phyloP scores from a whole-genome alignment of 64 coral and sea anemone species.

The Porites australiensis region DNA sequence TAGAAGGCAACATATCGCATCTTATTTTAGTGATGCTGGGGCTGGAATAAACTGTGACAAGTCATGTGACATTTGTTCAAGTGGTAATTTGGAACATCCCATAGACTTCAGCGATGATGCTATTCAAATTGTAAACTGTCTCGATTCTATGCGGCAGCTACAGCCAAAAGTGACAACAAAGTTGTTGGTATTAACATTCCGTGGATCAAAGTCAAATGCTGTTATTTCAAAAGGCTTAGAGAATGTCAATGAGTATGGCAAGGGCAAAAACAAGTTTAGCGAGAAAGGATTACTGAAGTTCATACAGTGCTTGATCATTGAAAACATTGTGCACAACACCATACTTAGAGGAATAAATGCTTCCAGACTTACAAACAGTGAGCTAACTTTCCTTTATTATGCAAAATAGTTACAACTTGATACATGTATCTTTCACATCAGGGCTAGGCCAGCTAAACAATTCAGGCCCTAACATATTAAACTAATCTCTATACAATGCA shows the following conservation, averaged over 20 bases:
- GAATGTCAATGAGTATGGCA: not conserved
- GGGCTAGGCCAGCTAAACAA: too few relatives aligned
- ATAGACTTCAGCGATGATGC: conserved; percentile 32
- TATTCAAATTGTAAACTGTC: conserved; percentile 34
- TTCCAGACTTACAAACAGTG: conserved; percentile 7
- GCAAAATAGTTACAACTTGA: too few relatives aligned
- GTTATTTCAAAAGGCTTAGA: conserved; percentile 28
- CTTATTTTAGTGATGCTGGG: not conserved
- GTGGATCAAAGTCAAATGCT: conserved; percentile 39
- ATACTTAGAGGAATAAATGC: conserved; percentile 40
- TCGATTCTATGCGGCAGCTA: conserved; percentile 51
- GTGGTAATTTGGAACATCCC: not conserved
- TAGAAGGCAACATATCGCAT: not conserved
- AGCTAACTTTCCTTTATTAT: not conserved
- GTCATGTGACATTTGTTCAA: not conserved
- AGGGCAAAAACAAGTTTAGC: too few relatives aligned
- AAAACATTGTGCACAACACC: conserved; percentile 32
- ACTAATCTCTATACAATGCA: too few relatives aligned
- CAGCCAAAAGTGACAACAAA: conserved; percentile 38
- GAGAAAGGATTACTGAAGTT: conserved; percentile 40
- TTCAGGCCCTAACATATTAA: too few relatives aligned
- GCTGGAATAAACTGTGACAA: not conserved
- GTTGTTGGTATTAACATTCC: conserved; percentile 34
- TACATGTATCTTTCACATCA: too few relatives aligned
- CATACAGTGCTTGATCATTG: conserved; percentile 18